phyloP scores from a whole-genome alignment of 2,888 invertebrate species.

The Netelia virgata region DNA sequence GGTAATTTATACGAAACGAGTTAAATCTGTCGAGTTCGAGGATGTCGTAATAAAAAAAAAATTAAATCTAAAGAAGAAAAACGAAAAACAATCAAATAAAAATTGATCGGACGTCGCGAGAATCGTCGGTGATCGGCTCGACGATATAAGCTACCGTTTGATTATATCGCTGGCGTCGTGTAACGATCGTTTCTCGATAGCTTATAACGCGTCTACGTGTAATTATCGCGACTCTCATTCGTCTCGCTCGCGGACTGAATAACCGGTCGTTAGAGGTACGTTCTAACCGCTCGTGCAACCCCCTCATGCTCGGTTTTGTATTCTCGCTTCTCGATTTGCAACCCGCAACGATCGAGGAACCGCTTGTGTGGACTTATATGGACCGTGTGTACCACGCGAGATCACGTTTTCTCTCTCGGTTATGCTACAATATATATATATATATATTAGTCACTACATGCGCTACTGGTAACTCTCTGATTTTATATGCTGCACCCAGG shows the following conservation, averaged over 20 bases:
- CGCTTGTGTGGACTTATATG: constrained; percentile 65
- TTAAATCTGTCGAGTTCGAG: not conserved
- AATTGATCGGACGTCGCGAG: not conserved
- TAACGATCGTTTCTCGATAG: constrained; percentile 43
- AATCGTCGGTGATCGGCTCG: not conserved
- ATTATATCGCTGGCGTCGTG: constrained; percentile 14
- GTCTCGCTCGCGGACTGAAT: constrained; percentile 9
- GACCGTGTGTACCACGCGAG: constrained; percentile 61
- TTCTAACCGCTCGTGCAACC: constrained; percentile 42
- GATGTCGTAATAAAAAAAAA: not conserved
- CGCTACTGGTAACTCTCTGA: constrained; percentile 42
- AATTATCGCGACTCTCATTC: constrained; percentile 32
- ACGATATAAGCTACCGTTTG: not conserved
- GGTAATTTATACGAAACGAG: not conserved
- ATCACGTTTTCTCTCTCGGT: constrained; percentile 49
- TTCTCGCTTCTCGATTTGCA: constrained; percentile 36
- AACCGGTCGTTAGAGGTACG: constrained; percentile 52
- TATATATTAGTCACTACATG: constrained; percentile 18
- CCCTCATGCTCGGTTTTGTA: constrained; percentile 24
- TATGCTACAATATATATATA: constrained; percentile 11
- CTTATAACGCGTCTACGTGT: not conserved
- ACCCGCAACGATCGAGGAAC: constrained; percentile 46
- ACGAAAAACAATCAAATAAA: not conserved
- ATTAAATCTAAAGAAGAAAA: too few species aligned
- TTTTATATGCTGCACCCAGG: constrained; percentile 30